phyloP scores from a whole-genome alignment of 2,888 invertebrate genomes.

The Drosophila neonasuta region DNA sequence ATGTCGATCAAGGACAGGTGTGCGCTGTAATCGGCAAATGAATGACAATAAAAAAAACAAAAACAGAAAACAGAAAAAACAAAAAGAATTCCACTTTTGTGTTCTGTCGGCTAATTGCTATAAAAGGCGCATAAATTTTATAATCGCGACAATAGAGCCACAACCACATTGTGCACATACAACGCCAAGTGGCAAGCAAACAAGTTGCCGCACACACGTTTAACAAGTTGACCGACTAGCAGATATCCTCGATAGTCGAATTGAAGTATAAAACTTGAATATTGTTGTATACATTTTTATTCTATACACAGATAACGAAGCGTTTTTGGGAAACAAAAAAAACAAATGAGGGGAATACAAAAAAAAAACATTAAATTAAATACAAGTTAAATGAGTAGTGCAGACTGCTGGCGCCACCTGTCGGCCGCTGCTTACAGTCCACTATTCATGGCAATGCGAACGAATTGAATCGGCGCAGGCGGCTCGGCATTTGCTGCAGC shows the following conservation, averaged over 20 bases:
- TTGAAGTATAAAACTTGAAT: background rate
- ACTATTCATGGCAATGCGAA: constrained; percentile 71
- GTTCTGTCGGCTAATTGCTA: constrained; percentile 21
- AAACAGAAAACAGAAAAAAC: too few relatives aligned
- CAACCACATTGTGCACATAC: constrained; percentile 18
- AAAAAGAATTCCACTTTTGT: constrained; percentile 15
- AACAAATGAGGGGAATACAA: background rate
- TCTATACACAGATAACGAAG: constrained; percentile 14
- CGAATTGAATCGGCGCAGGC: constrained; percentile 68
- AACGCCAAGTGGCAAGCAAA: constrained; percentile 10
- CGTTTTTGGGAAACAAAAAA: background rate
- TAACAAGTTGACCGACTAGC: background rate
- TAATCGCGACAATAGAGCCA: constrained; percentile 23
- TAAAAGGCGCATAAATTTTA: constrained; percentile 30
- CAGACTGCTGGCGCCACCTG: constrained; percentile 25
- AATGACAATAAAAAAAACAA: background rate
- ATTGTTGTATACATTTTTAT: constrained; percentile 20
- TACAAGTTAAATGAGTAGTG: background rate
- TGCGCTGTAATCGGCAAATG: constrained; percentile 21
- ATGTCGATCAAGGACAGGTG: constrained; percentile 40
- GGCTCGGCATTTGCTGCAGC: constrained; percentile 68
- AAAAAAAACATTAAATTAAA: constrained; percentile 17
- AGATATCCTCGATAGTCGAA: constrained; percentile 7
- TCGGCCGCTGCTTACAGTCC: constrained; percentile 59
- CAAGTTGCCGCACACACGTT: background rate